These are phyloP conservation scores for Maniola hyperantus DNA, from an alignment of 2,888 invertebrate species.

Conservation along the genomic window DNA sequence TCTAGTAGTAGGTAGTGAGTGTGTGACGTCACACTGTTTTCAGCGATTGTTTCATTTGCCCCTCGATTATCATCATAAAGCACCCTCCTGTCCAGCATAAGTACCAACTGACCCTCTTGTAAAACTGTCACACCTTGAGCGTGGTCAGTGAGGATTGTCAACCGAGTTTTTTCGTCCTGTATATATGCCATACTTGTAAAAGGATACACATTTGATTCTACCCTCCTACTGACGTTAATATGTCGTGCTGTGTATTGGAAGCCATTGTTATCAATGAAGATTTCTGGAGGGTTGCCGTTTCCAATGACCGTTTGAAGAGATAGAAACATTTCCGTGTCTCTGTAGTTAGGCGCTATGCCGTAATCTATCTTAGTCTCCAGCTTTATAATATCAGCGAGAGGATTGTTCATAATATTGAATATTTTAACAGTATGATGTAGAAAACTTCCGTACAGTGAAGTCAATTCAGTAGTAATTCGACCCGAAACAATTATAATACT, in stretches of 20 bases:
- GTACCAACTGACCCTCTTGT: conserved; percentile 93
- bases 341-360: conserved; percentile 90
- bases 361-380: conserved; percentile 92
- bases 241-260: conserved; percentile 91
- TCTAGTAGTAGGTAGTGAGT: conserved; percentile 66
- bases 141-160: conserved; percentile 92
- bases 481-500: conserved; percentile 91
- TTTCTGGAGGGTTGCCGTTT: conserved; percentile 89
- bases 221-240: conserved; percentile 89
- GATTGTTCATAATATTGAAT: conserved; percentile 86
- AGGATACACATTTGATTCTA: conserved; percentile 98
- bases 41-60: conserved; percentile 95
- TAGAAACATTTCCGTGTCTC: conserved; percentile 95
- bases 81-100: conserved; percentile 96
- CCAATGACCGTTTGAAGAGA: conserved; percentile 92
- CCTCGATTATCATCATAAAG: conserved; percentile 96
- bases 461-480: conserved; percentile 90
- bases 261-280: conserved; percentile 95
- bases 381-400: conserved; percentile 87
- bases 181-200: conserved; percentile 94
- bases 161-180: conserved; percentile 86
- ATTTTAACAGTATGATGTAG: conserved; percentile 90
- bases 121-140: conserved; percentile 95
- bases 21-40: conserved; percentile 87
- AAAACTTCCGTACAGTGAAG: conserved; percentile 89